Base-by-base conservation (phyloP, 1,140 invertebrate species). In the Wasmannia auropunctata region DNA sequence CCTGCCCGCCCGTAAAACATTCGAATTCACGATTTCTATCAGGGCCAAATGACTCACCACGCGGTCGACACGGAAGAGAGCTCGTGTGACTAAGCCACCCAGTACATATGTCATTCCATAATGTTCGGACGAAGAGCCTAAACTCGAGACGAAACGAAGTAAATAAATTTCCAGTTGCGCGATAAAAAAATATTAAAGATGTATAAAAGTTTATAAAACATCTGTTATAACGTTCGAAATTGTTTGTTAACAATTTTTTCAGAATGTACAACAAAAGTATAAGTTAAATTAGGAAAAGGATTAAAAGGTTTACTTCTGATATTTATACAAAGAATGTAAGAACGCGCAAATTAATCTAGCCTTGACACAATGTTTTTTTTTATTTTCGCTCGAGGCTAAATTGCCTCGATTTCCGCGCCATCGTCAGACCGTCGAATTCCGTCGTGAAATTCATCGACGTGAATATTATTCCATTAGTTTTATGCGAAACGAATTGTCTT, bases 1-100 rank as follows among this genome's bases (percentile, higher is more conserved):
- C 22, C 51, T 34, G 31, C 65, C 37, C 40, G 43, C 28, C n/a
- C 28, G 67, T 74, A 43, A 74, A 58, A 69, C 25, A 80, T 80
- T 80, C 77, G 46, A 80, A 72, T 46, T 72, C 54, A 51, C 49
- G 79, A 83, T 83, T 83, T 72, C 67, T 83, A 83, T 83, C 67
- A 34, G 25, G 14, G 67, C 67, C 79, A 83, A 83, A 74, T 83
- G 79, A 83, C 79, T 72, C 79, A 74, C 79, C 79, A 74, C 49
- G 67, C 60, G 54, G 51, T 19, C 37, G 79, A 46, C 79, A 83
- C 37, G 79, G 79, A 83, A 60, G 67, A 83, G 28, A 58, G n/a
- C 65, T 74, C 37, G 37, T 74, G 37, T 83, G 79, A 83, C 79
- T 83, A 83, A 83, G 67, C 67, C 37, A 22, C 2, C 4, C 11